phyloP scores from a whole-genome alignment of 2,113 vertebrate species.

The Acrocephalus arundinaceus region DNA sequence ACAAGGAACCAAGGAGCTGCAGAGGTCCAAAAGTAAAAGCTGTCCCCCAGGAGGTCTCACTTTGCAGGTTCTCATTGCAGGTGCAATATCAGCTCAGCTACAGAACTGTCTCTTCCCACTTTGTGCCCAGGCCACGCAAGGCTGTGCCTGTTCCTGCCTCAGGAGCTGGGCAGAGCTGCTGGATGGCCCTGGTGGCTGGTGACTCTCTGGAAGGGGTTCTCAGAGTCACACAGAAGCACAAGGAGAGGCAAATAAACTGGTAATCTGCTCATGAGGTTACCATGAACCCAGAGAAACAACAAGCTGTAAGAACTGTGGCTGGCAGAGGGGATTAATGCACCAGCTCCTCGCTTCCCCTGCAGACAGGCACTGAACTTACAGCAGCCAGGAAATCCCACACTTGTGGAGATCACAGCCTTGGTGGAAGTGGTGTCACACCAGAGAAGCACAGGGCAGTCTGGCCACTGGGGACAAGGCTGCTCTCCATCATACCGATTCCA shows the following conservation, averaged over 20 bases:
- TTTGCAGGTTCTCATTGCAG: not conserved
- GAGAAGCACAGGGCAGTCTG: not conserved
- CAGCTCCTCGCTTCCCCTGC: not conserved
- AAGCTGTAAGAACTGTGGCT: not conserved
- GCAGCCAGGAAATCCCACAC: not conserved
- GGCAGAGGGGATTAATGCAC: not conserved
- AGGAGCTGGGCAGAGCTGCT: not conserved
- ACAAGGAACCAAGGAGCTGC: not conserved
- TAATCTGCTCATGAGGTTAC: not conserved
- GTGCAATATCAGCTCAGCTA: not conserved
- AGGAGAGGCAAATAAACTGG: not conserved
- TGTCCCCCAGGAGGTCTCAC: not conserved
- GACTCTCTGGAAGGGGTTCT: not conserved
- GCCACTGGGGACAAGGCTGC: not conserved
- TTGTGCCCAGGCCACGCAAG: fast-evolving
- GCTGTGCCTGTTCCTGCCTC: not conserved
- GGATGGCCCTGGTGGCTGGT: not conserved
- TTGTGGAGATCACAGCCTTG: not conserved
- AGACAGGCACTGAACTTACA: not conserved
- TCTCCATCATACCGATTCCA: not conserved
- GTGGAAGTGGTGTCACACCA: not conserved
- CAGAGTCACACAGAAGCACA: not conserved
- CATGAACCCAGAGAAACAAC: not conserved
- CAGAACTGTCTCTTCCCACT: not conserved
- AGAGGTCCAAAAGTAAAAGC: not conserved